A percentile compares a stretch with the other conserved stretches of the same genome.
These are phyloP conservation scores for Pseudorasbora parva DNA, from an alignment of 2,113 vertebrate genomes.

Conservation along the genomic window DNA sequence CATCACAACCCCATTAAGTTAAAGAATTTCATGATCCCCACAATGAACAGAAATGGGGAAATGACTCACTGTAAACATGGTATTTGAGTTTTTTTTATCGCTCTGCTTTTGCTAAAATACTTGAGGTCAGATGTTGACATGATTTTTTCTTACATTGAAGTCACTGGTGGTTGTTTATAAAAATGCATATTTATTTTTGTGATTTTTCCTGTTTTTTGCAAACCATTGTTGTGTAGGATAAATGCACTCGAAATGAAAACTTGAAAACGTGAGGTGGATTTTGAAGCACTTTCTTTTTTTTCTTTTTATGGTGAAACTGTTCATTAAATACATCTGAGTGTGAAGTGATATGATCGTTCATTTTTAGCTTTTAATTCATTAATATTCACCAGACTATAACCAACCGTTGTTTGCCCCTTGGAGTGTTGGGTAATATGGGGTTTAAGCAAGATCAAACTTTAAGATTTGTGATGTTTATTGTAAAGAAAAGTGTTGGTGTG, in stretches of 20 bases:
- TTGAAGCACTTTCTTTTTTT: constrained; percentile 81
- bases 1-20: not conserved
- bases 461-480: not conserved
- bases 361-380: constrained; percentile 43
- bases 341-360: constrained; percentile 58
- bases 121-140: constrained; percentile 80
- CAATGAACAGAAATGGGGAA: constrained; percentile 29
- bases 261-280: constrained; percentile 76
- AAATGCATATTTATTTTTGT: constrained; percentile 83
- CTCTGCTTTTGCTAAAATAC: constrained; percentile 70
- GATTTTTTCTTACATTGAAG: constrained; percentile 69
- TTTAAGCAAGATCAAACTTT: not conserved
- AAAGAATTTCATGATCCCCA: not conserved
- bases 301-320: constrained; percentile 71
- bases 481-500: constrained; percentile 22
- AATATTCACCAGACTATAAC: not conserved
- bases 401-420: not conserved
- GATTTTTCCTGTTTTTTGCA: constrained; percentile 67
- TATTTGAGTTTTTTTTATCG: constrained; percentile 40
- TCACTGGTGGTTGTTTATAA: constrained; percentile 82
- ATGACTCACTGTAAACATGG: constrained; percentile 44
- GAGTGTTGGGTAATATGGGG: not conserved
- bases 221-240: constrained; percentile 72
- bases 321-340: constrained; percentile 80
- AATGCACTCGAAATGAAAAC: constrained; percentile 82